A percentile compares a stretch with the other conserved stretches of the same genome.
These are phyloP conservation scores for Agrotis segetum DNA, from an alignment of 2,888 invertebrate species.

Conservation along the genomic window DNA sequence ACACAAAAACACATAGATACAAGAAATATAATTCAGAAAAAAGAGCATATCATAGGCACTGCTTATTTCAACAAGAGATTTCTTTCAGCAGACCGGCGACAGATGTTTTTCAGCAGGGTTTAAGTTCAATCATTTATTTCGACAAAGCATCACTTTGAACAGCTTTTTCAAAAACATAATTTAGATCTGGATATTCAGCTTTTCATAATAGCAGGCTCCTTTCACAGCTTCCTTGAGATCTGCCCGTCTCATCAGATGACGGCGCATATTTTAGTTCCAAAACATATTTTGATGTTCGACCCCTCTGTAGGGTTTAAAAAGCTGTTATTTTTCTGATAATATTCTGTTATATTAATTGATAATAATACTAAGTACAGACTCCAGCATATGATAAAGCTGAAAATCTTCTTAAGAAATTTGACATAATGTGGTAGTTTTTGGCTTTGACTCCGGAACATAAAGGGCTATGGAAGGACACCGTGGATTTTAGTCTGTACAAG, in stretches of 20 bases:
- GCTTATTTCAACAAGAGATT: no score
- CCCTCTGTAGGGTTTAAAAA: slow-evolving; percentile 32
- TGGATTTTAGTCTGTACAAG: no score
- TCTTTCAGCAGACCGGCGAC: no score
- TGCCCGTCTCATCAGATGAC: slow-evolving; percentile 68
- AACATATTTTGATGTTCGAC: slow-evolving; percentile 76
- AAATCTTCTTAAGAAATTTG: no score
- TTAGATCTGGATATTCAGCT: slow-evolving; percentile 44
- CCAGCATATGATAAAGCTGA: no score
- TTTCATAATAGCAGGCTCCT: slow-evolving; percentile 38
- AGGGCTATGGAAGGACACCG: no score
- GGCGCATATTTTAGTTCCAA: slow-evolving; percentile 64
- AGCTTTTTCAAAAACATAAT: slow-evolving; percentile 52
- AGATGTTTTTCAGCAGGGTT: slow-evolving; percentile 20
- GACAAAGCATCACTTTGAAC: slow-evolving; percentile 30
- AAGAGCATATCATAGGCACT: no score
- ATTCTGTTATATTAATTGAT: neutral
- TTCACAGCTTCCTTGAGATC: slow-evolving; percentile 30
- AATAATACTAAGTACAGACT: neutral
- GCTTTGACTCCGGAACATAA: no score
- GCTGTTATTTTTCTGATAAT: slow-evolving; percentile 10
- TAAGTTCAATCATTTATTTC: slow-evolving; percentile 25
- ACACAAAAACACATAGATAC: no score
- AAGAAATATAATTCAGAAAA: no score
- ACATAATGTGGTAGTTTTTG: no score